Base-by-base conservation (phyloP, 2,797 vertebrate genomes). In the Hafferia zeledoni region DNA sequence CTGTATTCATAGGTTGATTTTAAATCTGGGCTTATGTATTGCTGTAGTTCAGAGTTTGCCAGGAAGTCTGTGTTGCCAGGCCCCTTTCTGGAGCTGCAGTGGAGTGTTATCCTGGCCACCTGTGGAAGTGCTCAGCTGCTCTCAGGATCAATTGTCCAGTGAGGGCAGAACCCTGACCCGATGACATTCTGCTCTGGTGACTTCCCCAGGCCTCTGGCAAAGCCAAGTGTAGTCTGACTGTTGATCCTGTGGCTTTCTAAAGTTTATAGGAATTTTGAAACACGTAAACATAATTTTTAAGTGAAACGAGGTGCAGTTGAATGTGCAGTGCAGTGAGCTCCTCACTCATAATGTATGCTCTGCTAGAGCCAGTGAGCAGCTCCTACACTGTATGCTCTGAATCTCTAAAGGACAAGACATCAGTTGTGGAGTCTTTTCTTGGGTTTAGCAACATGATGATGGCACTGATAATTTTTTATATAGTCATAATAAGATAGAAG, bases 361-460 rank as follows among this genome's bases (percentile, higher is more conserved):
- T 52, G 56, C 28, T 65, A 39, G 25, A 74, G 76, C 30, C 46
- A 65, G 31, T 4, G 2, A 46, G 49, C 20, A 64, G 43, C 74
- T 94, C 57, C 64, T 72, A 3, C 28, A 5, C 7, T 35, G 35
- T 23, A 2, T 74, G 55, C n/a, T 74, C 28, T 69, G 56, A 86
- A 39, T 81, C 68, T 86, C 81, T 88, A 41, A 94, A 92, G 39
- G 37, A 47, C 82, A 88, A 81, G 56, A 31, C 60, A 92, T 14
- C 78, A 76, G 47, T 27, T 71, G 68, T 72, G 67, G 94, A 79
- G 89, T 95, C 85, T 85, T 71, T 80, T 69, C 59, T 50, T 90
- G 27, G 31, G 39, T 90, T 86, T 92, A 90, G 74, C 83, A 84
- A 94, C 49, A 56, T 27, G 9, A 35, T 52, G 68, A 52, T 76